These are phyloP conservation scores for Melanostoma mellinum DNA, from an alignment of 2,888 invertebrate species.

Conservation along the genomic window DNA sequence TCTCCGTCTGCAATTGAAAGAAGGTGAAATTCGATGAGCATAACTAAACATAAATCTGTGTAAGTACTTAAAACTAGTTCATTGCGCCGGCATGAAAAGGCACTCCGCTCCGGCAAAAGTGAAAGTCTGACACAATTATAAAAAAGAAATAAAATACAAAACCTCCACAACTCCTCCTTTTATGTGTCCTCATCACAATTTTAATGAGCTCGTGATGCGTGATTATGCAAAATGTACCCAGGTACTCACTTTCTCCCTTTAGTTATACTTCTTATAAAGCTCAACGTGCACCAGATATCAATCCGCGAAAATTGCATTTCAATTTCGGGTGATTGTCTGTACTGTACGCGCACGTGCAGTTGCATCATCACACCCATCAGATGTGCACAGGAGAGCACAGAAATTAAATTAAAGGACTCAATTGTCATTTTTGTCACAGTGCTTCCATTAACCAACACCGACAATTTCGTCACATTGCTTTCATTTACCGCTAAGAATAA, in stretches of 20 bases:
- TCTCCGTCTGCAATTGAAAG: constrained; percentile 79
- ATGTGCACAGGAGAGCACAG: background rate
- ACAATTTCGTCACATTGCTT: constrained; percentile 16
- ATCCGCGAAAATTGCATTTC: constrained; percentile 34
- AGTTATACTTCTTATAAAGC: constrained; percentile 8
- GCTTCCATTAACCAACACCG: constrained; percentile 37
- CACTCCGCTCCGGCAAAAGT: constrained; percentile 19
- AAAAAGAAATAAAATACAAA: background rate
- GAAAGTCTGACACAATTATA: constrained; percentile 48
- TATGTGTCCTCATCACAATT: constrained; percentile 27
- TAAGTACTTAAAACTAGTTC: constrained; percentile 32
- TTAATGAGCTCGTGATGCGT: constrained; percentile 32
- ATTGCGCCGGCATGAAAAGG: background rate
- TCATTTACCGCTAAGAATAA: constrained; percentile 26
- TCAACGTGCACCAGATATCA: constrained; percentile 60
- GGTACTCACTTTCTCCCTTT: constrained; percentile 55
- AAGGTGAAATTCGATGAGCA: background rate
- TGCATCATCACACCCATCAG: constrained; percentile 45
- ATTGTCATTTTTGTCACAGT: constrained; percentile 41
- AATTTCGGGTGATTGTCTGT: constrained; percentile 27
- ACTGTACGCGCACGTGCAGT: constrained; percentile 50
- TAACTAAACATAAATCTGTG: constrained; percentile 1
- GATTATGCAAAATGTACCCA: constrained; percentile 53
- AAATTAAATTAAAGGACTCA: constrained; percentile 27
- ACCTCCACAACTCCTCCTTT: constrained; percentile 21